phyloP scores from a whole-genome alignment of 2,888 invertebrate genomes.

The Tenodera sinensis region DNA sequence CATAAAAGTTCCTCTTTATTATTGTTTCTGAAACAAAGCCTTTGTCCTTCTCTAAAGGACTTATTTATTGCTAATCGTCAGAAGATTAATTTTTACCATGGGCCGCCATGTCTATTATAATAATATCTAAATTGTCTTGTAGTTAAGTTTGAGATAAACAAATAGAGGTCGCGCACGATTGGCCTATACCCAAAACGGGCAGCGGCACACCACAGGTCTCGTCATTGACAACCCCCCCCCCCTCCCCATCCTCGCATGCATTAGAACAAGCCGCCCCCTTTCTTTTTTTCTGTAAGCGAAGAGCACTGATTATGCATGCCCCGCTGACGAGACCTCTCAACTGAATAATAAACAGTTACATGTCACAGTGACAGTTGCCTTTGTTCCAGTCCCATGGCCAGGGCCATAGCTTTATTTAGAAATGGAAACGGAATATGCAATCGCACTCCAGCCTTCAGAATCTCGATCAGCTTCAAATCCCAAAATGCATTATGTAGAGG shows the following conservation, averaged over 20 bases:
- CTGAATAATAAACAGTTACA: not conserved
- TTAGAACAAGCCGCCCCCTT: not conserved
- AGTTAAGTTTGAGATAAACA: not conserved
- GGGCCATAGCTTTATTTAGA: not conserved
- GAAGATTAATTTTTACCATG: too few species aligned
- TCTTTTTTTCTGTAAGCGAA: not conserved
- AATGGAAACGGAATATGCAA: not conserved
- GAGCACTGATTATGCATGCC: not conserved
- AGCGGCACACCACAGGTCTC: not conserved
- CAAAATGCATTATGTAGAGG: not conserved
- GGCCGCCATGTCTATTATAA: too few species aligned
- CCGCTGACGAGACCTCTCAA: not conserved
- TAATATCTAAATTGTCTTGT: not conserved
- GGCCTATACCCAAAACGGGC: not conserved
- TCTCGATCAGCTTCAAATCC: not conserved
- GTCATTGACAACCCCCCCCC: too few species aligned
- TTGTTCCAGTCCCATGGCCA: not conserved
- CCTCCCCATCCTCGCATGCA: not conserved
- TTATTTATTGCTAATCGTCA: too few species aligned
- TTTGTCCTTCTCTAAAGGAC: too few species aligned
- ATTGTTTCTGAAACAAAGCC: too few species aligned
- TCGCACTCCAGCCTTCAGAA: not conserved
- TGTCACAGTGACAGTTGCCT: not conserved
- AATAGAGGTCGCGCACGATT: not conserved
- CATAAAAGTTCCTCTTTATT: too few species aligned